phyloP scores from a whole-genome alignment of 2,888 invertebrate species.

The Falcaria lacertinaria region DNA sequence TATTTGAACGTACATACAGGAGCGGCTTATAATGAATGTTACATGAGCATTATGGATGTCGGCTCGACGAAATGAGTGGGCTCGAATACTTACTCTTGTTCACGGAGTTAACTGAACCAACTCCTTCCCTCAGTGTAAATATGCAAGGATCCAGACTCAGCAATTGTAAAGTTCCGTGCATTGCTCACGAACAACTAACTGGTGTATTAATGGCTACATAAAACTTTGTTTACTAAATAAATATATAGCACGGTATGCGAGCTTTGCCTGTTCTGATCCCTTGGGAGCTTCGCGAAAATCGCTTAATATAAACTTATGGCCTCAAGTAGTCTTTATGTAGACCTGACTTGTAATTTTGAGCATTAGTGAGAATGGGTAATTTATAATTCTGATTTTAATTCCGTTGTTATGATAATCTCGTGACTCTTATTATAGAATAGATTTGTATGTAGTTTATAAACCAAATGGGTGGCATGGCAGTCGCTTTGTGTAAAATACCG shows the following conservation, averaged over 20 bases:
- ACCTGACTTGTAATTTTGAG: too few relatives aligned
- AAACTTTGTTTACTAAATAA: slow-evolving; percentile 13
- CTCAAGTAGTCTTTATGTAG: background rate
- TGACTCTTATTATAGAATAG: too few relatives aligned
- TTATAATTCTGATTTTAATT: too few relatives aligned
- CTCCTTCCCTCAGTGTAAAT: slow-evolving; percentile 34
- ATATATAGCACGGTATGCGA: background rate
- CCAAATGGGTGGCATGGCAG: too few relatives aligned
- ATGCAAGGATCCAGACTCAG: slow-evolving; percentile 18
- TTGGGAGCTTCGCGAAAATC: background rate
- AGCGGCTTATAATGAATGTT: slow-evolving; percentile 46
- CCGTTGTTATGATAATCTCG: too few relatives aligned
- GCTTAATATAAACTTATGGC: slow-evolving; percentile 1
- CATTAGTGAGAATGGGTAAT: too few relatives aligned
- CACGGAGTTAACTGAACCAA: slow-evolving; percentile 27
- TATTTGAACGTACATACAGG: slow-evolving; percentile 34
- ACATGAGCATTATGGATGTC: slow-evolving; percentile 48
- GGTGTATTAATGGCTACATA: slow-evolving; percentile 21
- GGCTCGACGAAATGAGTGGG: slow-evolving; percentile 37
- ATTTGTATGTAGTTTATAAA: too few relatives aligned
- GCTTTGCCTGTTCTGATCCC: background rate
- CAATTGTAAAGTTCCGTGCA: slow-evolving; percentile 24
- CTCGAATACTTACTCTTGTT: slow-evolving; percentile 22
- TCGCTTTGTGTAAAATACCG: too few relatives aligned
- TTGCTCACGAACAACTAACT: slow-evolving; percentile 5